phyloP scores from a whole-genome alignment of 1,140 invertebrate genomes.

The Magallana ariakensis region DNA sequence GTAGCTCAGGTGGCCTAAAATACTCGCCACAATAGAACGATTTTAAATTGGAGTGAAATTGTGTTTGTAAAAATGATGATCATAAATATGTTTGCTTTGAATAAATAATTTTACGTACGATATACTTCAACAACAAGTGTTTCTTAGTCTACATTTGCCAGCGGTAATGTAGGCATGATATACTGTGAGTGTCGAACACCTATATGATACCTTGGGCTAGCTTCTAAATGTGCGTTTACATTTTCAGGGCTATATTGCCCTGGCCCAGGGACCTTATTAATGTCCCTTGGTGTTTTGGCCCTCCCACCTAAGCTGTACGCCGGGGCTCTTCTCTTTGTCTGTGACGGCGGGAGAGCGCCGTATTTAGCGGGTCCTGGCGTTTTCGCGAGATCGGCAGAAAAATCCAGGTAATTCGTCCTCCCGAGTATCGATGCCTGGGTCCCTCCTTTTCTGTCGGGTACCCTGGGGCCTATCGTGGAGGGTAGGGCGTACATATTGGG shows the following conservation, averaged over 20 bases:
- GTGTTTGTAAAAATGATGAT: too few species aligned
- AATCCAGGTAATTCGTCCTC: constrained; percentile 52
- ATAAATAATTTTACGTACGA: too few species aligned
- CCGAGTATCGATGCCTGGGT: constrained; percentile 53
- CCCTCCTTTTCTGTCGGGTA: constrained; percentile 53
- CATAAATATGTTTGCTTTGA: too few species aligned
- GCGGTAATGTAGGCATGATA: constrained; percentile 61
- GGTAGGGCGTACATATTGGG: constrained; percentile 66
- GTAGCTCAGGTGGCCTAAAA: too few species aligned
- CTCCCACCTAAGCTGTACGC: constrained; percentile 58
- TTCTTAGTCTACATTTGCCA: constrained; percentile 56
- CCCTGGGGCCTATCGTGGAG: constrained; percentile 57
- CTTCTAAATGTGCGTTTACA: constrained; percentile 47
- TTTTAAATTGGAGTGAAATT: too few species aligned
- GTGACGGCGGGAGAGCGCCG: constrained; percentile 43
- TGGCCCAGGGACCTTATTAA: constrained; percentile 66
- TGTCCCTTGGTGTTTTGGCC: constrained; percentile 55
- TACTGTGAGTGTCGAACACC: constrained; percentile 67
- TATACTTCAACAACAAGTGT: too few species aligned
- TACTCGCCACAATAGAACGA: too few species aligned
- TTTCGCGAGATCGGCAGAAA: constrained; percentile 66
- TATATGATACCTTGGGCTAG: constrained; percentile 65
- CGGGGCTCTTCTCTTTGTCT: constrained; percentile 51
- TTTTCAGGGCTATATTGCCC: constrained; percentile 62
- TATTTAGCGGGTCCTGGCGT: constrained; percentile 69